Base-by-base conservation (phyloP, 2,888 invertebrate species). In the Apoderus coryli region DNA sequence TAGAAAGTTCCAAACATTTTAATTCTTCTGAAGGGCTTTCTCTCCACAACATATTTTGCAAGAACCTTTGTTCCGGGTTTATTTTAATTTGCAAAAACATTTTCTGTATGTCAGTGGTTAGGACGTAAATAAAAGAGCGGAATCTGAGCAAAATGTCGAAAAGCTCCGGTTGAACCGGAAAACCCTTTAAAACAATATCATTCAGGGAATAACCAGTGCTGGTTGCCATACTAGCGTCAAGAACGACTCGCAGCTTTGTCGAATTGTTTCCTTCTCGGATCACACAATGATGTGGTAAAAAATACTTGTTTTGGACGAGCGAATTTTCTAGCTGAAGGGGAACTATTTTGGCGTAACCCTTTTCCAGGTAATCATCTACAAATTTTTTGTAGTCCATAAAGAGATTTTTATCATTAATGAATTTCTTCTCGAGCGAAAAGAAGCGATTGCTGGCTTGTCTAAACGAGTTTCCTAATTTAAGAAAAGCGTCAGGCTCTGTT, bases 11-110 rank as follows among this genome's bases (percentile, higher is more conserved):
- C 10, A 25, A 12, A 15, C 12, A 11, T 13, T 7, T 10, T 12
- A 31, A 10, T 9, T 15, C 16, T 7, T 31, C 13, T 7, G 13
- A 12, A 14, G 28, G 14, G 28, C 16, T 25, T 25, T 27, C 3
- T 24, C 30, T 25, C 36, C 31, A 36, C 12, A 36, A 23, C n/a
- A 29, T 34, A 7, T 31, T 26, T 14, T 31, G 24, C 13, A 27
- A 16, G 14, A 11, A 15, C 15, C 26, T 27, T 10, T 34, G 29
- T 11, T 15, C n/a, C 10, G 22, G 13, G 1, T 30, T 7, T n/a
- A 34, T 16, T 22, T 14, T 22, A 3, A 34, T 16, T 16, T 22
- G 25, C 10, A 13, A 6, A 27, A 23, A 34, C 34, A 34, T 34
- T 22, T 35, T 32, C 3, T 9, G 10, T 22, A 35, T 32, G 25